phyloP scores from a whole-genome alignment of 1,140 invertebrate species.

The Halictus rubicundus region DNA sequence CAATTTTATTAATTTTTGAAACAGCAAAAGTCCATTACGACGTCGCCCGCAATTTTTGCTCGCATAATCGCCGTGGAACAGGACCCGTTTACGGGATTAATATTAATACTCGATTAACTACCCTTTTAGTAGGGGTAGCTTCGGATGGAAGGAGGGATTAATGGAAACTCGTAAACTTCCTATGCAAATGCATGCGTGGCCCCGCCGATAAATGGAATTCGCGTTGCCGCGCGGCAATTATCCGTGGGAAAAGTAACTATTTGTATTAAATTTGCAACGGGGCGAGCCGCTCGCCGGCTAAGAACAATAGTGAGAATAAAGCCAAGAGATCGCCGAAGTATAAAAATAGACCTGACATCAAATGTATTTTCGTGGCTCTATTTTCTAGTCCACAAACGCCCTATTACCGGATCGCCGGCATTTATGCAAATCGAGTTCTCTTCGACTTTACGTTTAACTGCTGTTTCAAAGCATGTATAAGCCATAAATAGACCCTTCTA shows the following conservation, averaged over 20 bases:
- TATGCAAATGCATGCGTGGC: neutral
- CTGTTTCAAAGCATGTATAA: too few relatives aligned
- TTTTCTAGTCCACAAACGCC: too few relatives aligned
- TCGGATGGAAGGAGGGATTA: neutral
- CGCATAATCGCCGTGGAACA: neutral
- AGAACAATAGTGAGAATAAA: slow-evolving; percentile 27
- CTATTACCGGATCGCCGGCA: too few relatives aligned
- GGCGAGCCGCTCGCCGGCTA: too few relatives aligned
- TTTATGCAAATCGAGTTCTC: too few relatives aligned
- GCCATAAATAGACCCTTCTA: too few relatives aligned
- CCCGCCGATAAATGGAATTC: neutral
- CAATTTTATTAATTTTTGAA: too few relatives aligned
- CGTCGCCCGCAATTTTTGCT: neutral
- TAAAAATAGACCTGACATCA: too few relatives aligned
- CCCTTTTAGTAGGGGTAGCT: neutral
- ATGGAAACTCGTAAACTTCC: neutral
- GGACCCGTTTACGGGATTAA: neutral
- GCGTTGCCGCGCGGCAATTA: neutral
- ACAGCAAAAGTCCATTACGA: too few relatives aligned
- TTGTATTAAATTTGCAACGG: neutral
- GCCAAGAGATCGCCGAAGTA: neutral
- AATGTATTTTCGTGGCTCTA: too few relatives aligned
- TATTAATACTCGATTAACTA: neutral
- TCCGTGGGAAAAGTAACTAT: slow-evolving; percentile 9
- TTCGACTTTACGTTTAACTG: too few relatives aligned